Evolutionary conservation across 2,113 vertebrate genomes (phyloP), one percentile per base, ranked within the genome.

Genomic region (Hystrix brachyura): DNA sequence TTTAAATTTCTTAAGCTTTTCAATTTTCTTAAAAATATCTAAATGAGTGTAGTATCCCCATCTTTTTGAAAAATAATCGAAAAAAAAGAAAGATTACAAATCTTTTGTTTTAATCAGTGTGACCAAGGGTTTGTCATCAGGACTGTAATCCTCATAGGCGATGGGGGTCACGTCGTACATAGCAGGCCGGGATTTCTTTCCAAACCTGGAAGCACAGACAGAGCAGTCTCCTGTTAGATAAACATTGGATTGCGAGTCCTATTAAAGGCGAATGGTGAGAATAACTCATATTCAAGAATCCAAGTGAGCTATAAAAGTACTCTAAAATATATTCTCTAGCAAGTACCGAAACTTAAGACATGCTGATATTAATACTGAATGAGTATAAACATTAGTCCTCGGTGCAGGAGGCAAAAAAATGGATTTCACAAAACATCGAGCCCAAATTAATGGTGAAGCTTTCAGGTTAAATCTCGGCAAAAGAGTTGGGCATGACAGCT

Each of bases 21-120:
- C 97, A 96, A 83, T 97, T 97, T 97, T 99, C 98, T 99, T 99
- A 99, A 99, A 99, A 99, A 99, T 98, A 99, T 98, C 98, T 98
- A 98, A 98, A 98, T 98, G 98, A 99, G 95, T 97, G 98, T 98
- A 97, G 97, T 98, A 98, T 98, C 98, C 98, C 97, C 98, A 99
- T 98, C 98, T 97, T 98, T 98, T 99, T 98, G 98, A 99, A 99
- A 99, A 99, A 99, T 98, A 98, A 99, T 97, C 96, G 96, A 46
- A 96, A 98, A 98, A 98, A 98, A 97, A 89, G 98, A 96, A 98
- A 98, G 97, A 98, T 99, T 99, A 99, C 99, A 99, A 99, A 99
- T 99, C 99, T 99, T 99, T 99, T 46, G 99, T 99, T 99, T 99
- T 99, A 98, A 99, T 99, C 98, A 99, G 99, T 90, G 99, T 99